phyloP scores from a whole-genome alignment of 2,797 vertebrate genomes.

The Apogon hyalosoma region DNA sequence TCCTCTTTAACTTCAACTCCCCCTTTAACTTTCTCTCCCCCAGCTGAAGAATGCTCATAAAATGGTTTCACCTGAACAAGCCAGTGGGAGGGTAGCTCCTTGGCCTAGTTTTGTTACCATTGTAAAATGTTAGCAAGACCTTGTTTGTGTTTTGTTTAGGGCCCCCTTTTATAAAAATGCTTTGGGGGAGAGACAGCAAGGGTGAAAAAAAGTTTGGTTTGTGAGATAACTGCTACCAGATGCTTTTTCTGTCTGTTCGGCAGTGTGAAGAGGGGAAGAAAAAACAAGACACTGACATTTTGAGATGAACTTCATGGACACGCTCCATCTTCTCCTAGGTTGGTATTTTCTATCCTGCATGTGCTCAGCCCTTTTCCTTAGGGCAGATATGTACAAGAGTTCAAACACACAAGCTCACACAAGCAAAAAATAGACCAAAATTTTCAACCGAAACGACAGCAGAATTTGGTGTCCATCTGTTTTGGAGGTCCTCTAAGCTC shows the following conservation, averaged over 20 bases:
- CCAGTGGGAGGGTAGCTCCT: slow-evolving; percentile 76
- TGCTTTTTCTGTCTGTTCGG: slow-evolving; percentile 82
- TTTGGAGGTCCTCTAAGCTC: neutral
- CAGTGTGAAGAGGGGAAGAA: slow-evolving; percentile 50
- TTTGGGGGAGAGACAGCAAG: slow-evolving; percentile 64
- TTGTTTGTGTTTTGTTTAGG: slow-evolving; percentile 86
- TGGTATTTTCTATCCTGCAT: slow-evolving; percentile 35
- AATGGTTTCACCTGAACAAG: slow-evolving; percentile 86
- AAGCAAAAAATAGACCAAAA: neutral
- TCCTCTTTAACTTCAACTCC: slow-evolving; percentile 81
- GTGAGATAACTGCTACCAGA: slow-evolving; percentile 87
- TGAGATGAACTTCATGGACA: slow-evolving; percentile 74
- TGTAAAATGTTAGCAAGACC: slow-evolving; percentile 83
- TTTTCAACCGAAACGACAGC: slow-evolving; percentile 13
- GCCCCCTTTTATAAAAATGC: slow-evolving; percentile 75
- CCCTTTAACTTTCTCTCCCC: slow-evolving; percentile 82
- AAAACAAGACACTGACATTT: slow-evolving; percentile 67
- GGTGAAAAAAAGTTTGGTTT: slow-evolving; percentile 82
- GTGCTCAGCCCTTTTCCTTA: slow-evolving; percentile 2
- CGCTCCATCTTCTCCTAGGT: slow-evolving; percentile 34
- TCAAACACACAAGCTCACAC: neutral
- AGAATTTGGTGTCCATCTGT: neutral
- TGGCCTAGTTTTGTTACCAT: slow-evolving; percentile 79
- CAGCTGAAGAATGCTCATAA: slow-evolving; percentile 86
- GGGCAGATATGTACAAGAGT: neutral